Evolutionary conservation across 2,888 invertebrate species (phyloP).

Genomic region (Stenchaetothrips biformis): DNA sequence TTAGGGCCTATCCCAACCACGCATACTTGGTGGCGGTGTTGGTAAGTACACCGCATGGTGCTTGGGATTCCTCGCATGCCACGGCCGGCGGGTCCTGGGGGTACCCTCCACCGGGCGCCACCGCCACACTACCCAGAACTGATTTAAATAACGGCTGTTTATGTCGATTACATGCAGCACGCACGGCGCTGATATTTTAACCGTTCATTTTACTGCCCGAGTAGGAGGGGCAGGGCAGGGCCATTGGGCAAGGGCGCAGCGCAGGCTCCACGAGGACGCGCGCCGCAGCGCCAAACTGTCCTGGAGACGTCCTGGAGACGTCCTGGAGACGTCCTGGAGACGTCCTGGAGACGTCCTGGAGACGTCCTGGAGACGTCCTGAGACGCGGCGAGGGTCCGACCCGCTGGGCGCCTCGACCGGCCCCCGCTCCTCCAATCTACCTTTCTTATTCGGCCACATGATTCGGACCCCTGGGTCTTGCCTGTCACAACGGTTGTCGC

Average conservation of each 20-base stretch:
- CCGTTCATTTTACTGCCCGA: neutral
- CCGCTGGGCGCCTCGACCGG: neutral
- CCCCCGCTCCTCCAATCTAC: conserved; percentile 34
- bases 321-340: too few species aligned
- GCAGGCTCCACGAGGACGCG: too few species aligned
- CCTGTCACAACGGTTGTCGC: conserved; percentile 41
- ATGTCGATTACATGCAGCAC: conserved; percentile 9
- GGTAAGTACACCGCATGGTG: too few species aligned
- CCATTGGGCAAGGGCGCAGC: conserved; percentile 31
- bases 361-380: conserved; percentile 31
- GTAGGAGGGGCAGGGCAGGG: neutral
- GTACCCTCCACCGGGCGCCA: too few species aligned
- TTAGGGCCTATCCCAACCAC: too few species aligned
- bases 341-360: too few species aligned
- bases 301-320: too few species aligned
- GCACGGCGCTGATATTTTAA: neutral
- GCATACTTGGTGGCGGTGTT: neutral
- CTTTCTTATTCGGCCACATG: conserved; percentile 35
- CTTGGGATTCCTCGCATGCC: neutral
- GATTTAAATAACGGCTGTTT: conserved; percentile 2
- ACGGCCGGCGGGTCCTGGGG: neutral
- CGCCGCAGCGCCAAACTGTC: too few species aligned
- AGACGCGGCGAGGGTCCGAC: neutral
- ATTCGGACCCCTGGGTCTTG: conserved; percentile 36
- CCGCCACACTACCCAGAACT: neutral